These are phyloP conservation scores for Scylla paramamosain DNA, from an alignment of 1,140 invertebrate genomes.

Conservation along the genomic window DNA sequence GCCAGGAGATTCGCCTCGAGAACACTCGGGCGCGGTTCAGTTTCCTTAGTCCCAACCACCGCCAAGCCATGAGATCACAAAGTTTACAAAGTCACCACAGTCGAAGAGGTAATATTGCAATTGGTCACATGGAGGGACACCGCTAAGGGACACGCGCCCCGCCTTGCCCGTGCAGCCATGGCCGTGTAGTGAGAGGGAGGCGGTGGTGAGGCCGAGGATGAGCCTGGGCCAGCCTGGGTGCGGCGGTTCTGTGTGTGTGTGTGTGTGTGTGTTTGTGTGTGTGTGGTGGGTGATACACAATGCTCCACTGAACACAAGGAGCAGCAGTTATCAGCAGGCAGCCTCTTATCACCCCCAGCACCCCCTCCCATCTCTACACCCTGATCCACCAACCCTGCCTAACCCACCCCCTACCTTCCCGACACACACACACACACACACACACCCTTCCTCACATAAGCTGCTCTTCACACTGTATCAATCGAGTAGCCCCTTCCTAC, in stretches of 20 bases:
- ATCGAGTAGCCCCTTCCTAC: too few relatives aligned
- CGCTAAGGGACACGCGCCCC: neutral
- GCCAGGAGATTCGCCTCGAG: neutral
- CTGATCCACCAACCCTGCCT: neutral
- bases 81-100: neutral
- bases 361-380: neutral
- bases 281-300: neutral
- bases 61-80: neutral
- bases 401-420: too few relatives aligned
- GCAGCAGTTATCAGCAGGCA: neutral
- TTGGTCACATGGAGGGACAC: neutral
- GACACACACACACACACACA: neutral
- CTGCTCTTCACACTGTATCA: too few relatives aligned
- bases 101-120: neutral
- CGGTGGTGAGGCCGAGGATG: neutral
- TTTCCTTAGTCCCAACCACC: neutral
- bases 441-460: neutral
- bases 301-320: neutral
- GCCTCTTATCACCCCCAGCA: neutral
- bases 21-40: neutral
- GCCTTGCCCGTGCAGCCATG: neutral
- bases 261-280: neutral
- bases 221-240: neutral
- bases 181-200: neutral
- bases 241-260: too few relatives aligned